Evolutionary conservation across 2,888 invertebrate species (phyloP).

Genomic region (Rugalucina vietnamica): DNA sequence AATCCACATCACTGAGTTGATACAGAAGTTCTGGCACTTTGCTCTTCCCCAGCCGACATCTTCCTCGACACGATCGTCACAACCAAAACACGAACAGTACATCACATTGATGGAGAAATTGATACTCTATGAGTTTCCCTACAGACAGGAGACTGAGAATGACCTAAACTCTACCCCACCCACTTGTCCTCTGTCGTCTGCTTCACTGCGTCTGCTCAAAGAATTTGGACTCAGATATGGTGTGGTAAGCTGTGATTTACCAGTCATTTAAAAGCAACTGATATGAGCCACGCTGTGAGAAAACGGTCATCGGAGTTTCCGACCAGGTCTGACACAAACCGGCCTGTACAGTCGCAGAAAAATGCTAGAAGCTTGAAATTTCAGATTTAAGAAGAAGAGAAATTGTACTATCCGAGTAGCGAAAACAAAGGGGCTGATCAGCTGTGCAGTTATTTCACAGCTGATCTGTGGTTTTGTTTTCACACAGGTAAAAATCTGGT

Average conservation of each 20-base stretch:
- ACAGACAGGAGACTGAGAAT: constrained; percentile 64
- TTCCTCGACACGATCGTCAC: neutral
- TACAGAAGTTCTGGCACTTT: constrained; percentile 79
- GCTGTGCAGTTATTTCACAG: no score
- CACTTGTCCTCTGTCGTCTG: constrained; percentile 72
- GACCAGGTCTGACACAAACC: no score
- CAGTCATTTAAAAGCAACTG: no score
- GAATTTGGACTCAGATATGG: constrained; percentile 80
- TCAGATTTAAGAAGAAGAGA: no score
- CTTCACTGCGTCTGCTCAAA: constrained; percentile 74
- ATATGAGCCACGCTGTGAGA: no score
- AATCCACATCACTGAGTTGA: constrained; percentile 72
- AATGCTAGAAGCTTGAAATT: no score
- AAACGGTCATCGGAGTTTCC: no score
- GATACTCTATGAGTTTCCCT: constrained; percentile 76
- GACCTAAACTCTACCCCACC: constrained; percentile 61
- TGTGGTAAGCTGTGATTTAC: constrained; percentile 75
- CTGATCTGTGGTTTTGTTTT: no score
- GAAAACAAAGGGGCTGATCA: no score
- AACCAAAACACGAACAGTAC: constrained; percentile 71
- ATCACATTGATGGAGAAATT: constrained; percentile 71
- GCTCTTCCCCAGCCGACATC: constrained; percentile 69
- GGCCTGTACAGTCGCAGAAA: no score
- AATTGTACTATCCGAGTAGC: no score
- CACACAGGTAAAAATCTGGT: no score